phyloP scores from a whole-genome alignment of 2,888 invertebrate genomes.

The Acanthosoma haemorrhoidale region DNA sequence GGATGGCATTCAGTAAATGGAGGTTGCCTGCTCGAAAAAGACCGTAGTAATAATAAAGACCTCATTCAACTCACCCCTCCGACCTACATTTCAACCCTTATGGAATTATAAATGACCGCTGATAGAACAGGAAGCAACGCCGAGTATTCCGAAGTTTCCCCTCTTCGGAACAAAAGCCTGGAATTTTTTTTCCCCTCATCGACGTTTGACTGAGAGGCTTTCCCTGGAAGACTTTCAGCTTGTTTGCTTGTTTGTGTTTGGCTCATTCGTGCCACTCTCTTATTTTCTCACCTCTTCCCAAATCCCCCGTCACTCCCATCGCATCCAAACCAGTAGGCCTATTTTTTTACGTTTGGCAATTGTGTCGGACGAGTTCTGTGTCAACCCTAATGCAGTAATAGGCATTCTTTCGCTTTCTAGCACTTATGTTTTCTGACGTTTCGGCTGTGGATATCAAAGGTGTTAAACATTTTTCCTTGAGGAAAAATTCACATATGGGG shows the following conservation, averaged over 20 bases:
- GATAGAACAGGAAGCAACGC: not conserved
- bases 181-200: conserved; percentile 5
- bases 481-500: too few relatives aligned
- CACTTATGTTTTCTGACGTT: too few relatives aligned
- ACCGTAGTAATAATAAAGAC: not conserved
- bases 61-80: not conserved
- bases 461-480: too few relatives aligned
- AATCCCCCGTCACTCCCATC: not conserved
- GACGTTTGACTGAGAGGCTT: not conserved
- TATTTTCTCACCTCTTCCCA: not conserved
- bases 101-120: not conserved
- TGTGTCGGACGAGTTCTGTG: too few relatives aligned
- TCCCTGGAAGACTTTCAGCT: not conserved
- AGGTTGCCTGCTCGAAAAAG: not conserved
- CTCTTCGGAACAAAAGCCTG: too few relatives aligned
- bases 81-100: too few relatives aligned
- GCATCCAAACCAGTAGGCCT: too few relatives aligned
- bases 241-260: not conserved
- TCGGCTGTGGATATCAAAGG: too few relatives aligned
- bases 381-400: too few relatives aligned
- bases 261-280: not conserved
- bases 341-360: too few relatives aligned
- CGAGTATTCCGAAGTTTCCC: not conserved
- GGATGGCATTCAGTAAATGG: not conserved
- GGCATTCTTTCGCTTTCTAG: too few relatives aligned